Percentiles rank a stretch among this genome's conserved stretches.
Evolutionary conservation across 1,140 invertebrate species (phyloP).

Genomic region (Pachyrhynchus sulphureomaculatus): DNA sequence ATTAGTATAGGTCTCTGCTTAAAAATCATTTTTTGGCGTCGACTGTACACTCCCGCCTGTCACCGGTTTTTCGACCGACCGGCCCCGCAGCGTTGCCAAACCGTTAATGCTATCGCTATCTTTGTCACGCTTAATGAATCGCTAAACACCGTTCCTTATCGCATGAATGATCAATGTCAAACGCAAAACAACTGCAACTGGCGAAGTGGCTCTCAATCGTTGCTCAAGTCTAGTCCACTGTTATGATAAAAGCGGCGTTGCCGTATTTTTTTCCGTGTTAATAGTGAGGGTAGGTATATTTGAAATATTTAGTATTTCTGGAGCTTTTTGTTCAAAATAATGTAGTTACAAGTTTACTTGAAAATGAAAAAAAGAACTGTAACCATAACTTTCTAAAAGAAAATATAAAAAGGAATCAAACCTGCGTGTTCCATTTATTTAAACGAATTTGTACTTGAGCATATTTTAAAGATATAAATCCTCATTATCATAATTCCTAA

Average conservation of each 20-base stretch:
- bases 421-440: no score
- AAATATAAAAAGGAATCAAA: no score
- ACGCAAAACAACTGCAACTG: constrained; percentile 13
- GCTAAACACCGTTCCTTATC: neutral
- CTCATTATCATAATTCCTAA: no score
- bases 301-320: no score
- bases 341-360: no score
- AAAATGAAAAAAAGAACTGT: no score
- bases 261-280: neutral
- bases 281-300: neutral
- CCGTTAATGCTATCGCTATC: constrained; percentile 7
- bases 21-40: neutral
- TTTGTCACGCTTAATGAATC: neutral
- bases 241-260: constrained; percentile 2
- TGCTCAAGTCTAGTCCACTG: constrained; percentile 12
- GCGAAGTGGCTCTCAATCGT: constrained; percentile 15
- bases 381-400: no score
- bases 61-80: constrained; percentile 9
- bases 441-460: no score
- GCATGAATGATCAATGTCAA: constrained; percentile 17
- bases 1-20: no score
- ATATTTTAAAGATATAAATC: no score
- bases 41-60: neutral
- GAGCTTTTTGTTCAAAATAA: no score
- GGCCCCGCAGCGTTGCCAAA: constrained; percentile 40